Base-by-base conservation (phyloP, 2,888 invertebrate genomes). In the Apotomis betuletana region DNA sequence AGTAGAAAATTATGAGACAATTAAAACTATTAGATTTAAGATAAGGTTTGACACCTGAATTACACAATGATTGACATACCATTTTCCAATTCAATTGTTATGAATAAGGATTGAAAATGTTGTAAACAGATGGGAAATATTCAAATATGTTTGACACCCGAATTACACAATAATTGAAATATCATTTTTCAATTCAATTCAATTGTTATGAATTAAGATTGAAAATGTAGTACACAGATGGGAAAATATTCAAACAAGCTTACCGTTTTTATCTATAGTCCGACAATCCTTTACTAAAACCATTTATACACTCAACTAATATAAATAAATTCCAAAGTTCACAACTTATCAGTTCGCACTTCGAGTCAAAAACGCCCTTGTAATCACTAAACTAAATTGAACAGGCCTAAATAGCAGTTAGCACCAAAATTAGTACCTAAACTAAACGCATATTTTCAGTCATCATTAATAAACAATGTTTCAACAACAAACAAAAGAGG, bases 291-390 rank as follows among this genome's bases (percentile, higher is more conserved):
- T 75, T 73, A 60, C 70, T 59, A 71, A 49, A 58, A 67, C 27
- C 71, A 67, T 71, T 49, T 74, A 70, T 75, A 77, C 74, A 74
- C 82, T 81, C 84, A 76, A 80, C 78, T 76, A 79, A 78, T 80
- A 79, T 77, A 78, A 82, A 78, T 76, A 79, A 82, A 81, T 80
- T 82, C 76, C 80, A 79, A 74, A 80, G 82, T 87, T 86, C 83
- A 87, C 90, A 89, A 85, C 84, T 87, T 80, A 78, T 83, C 79
- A 88, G 91, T 90, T 90, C 89, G 88, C 91, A 90, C 90, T 83
- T 83, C 79, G 77, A 90, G 90, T 90, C 88, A 87, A 90, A 85
- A 87, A 87, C 87, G 89, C 89, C 90, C 90, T 91, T 90, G 90
- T 85, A 85, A 83, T 84, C 88, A 90, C 90, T 86, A 83, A 88